phyloP scores from a whole-genome alignment of 2,797 vertebrate genomes.

The Rhinella marina region DNA sequence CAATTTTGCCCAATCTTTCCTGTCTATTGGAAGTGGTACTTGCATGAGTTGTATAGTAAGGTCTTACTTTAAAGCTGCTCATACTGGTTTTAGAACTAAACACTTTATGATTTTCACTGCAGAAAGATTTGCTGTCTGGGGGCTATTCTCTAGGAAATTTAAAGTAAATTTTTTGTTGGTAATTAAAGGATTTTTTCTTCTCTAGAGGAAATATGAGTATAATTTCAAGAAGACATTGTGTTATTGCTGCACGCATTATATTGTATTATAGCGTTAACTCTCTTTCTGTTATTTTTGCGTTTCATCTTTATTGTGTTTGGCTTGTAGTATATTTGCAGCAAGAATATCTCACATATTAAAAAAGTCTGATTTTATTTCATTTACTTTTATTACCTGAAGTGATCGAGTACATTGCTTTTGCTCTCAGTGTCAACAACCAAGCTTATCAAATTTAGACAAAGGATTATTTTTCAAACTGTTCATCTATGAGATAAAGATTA shows the following conservation, averaged over 20 bases:
- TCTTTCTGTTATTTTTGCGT: slow-evolving; percentile 1
- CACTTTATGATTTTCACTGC: not conserved
- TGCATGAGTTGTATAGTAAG: not conserved
- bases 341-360: slow-evolving; percentile 30
- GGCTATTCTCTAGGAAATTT: not conserved
- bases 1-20: not conserved
- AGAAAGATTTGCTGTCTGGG: not conserved
- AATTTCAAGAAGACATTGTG: not conserved
- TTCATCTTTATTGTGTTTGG: slow-evolving; percentile 14
- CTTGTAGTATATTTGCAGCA: slow-evolving; percentile 11
- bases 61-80: not conserved
- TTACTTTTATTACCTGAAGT: slow-evolving; percentile 29
- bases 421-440: slow-evolving; percentile 10
- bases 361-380: slow-evolving; percentile 36
- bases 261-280: slow-evolving; percentile 13
- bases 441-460: slow-evolving; percentile 34
- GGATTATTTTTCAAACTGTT: slow-evolving; percentile 33
- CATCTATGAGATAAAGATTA: slow-evolving; percentile 11
- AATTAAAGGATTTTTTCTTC: slow-evolving; percentile 12
- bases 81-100: not conserved
- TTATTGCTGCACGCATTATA: slow-evolving; percentile 5
- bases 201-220: slow-evolving; percentile 11
- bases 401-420: slow-evolving; percentile 17
- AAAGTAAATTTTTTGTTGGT: not conserved
- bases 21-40: not conserved